Evolutionary conservation across 2,113 vertebrate genomes (phyloP).

Genomic region (Bambusicola thoracicus): DNA sequence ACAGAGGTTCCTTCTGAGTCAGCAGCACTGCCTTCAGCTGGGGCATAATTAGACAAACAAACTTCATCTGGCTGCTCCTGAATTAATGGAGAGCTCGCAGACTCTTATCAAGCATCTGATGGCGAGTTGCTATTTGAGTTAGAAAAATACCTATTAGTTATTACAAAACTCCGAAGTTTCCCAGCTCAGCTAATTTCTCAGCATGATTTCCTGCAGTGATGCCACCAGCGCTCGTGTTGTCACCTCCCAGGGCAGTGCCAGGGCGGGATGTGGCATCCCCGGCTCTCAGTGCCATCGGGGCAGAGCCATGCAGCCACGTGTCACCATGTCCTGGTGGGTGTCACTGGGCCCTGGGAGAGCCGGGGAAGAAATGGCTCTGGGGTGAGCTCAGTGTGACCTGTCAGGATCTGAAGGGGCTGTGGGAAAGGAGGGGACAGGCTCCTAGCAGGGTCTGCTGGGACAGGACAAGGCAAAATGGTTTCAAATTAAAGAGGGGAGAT

Average conservation of each 20-base stretch:
- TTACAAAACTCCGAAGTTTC: constrained; percentile 77
- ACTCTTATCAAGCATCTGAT: constrained; percentile 64
- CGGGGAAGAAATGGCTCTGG: neutral
- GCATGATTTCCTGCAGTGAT: constrained; percentile 50
- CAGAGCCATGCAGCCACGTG: accelerated
- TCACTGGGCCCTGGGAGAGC: neutral
- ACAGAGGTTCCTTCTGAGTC: neutral
- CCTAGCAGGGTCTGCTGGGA: too few relatives aligned
- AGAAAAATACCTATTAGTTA: constrained; percentile 69
- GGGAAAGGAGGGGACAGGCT: neutral
- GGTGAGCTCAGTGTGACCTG: too few relatives aligned
- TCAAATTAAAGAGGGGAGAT: neutral
- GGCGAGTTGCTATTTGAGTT: constrained; percentile 67
- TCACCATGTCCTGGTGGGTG: neutral
- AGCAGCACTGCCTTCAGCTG: neutral
- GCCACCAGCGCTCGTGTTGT: neutral
- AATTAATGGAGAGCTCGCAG: neutral
- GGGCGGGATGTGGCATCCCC: neutral
- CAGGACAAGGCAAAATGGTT: neutral
- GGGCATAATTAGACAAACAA: constrained; percentile 5
- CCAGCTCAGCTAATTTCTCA: constrained; percentile 71
- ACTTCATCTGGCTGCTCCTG: constrained; percentile 18
- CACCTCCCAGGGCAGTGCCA: neutral
- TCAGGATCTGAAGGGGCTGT: neutral
- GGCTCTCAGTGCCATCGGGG: accelerated